Conservation (phyloP, 2,113 vertebrate genomes). For the Ptilonorhynchus violaceus region DNA sequence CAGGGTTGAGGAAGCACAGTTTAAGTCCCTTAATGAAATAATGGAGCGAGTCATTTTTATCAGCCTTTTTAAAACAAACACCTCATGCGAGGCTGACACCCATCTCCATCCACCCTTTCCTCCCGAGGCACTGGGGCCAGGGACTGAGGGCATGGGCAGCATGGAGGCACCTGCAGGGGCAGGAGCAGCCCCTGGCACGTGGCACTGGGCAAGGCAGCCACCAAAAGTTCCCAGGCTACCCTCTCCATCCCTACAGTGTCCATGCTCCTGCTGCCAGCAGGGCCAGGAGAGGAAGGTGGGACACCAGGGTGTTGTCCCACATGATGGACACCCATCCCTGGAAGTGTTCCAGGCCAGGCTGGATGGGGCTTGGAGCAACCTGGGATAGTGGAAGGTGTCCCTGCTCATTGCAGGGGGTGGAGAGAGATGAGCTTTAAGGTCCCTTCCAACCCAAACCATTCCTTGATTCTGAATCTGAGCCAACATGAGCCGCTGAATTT, state of each 20-base stretch:
- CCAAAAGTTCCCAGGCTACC: neutral
- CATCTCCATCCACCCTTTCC: neutral
- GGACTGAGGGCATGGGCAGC: fast-evolving
- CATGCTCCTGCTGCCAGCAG: neutral
- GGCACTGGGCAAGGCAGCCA: neutral
- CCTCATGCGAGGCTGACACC: neutral
- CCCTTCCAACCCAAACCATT: neutral
- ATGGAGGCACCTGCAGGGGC: neutral
- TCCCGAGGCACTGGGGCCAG: fast-evolving
- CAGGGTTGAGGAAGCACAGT: conserved; percentile 41
- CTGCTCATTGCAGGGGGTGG: neutral
- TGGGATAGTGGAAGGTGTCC: neutral
- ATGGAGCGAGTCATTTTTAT: neutral
- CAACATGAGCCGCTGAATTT: neutral
- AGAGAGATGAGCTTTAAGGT: neutral
- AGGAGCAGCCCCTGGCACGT: neutral
- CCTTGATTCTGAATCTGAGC: neutral
- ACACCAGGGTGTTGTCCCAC: neutral
- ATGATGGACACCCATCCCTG: neutral
- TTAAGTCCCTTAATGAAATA: conserved; percentile 59
- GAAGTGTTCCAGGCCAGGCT: too few species aligned
- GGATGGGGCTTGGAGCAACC: neutral
- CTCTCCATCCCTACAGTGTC: neutral
- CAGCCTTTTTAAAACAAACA: conserved; percentile 5
- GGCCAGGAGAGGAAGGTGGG: neutral